A percentile compares a stretch with the other conserved stretches of the same genome.
phyloP scores from a whole-genome alignment of 2,113 vertebrate genomes.

The Crotophaga sulcirostris region DNA sequence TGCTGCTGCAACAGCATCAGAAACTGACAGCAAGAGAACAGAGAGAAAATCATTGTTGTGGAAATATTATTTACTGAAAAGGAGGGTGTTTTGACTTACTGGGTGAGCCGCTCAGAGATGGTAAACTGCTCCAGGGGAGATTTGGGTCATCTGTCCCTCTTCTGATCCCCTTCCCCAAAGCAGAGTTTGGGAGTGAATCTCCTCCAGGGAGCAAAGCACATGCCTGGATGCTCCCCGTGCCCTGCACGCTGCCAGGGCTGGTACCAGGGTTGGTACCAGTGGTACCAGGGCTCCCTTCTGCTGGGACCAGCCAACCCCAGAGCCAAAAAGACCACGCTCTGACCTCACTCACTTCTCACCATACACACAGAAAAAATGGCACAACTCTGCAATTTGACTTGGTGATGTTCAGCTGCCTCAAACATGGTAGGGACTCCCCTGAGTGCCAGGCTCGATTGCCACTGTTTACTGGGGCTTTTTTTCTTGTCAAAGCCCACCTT shows the following conservation, averaged over 20 bases:
- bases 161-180: background rate
- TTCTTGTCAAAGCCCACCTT: background rate
- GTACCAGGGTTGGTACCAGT: no score
- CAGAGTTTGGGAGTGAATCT: background rate
- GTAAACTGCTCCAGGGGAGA: background rate
- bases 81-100: background rate
- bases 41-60: background rate
- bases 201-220: background rate
- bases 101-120: background rate
- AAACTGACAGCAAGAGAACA: background rate
- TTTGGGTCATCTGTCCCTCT: background rate
- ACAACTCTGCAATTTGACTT: background rate
- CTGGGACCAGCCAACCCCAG: rapidly evolving
- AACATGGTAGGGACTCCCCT: background rate
- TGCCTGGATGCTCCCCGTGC: rapidly evolving
- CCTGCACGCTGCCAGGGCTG: background rate
- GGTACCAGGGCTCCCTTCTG: background rate
- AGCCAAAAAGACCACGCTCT: background rate
- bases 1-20: background rate
- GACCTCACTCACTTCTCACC: background rate
- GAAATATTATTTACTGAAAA: background rate
- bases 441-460: background rate
- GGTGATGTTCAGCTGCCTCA: background rate
- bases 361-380: background rate
- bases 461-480: background rate